phyloP scores from a whole-genome alignment of 35 echinoderm and acorn worm genomes.

The Stichopus chloronotus region DNA sequence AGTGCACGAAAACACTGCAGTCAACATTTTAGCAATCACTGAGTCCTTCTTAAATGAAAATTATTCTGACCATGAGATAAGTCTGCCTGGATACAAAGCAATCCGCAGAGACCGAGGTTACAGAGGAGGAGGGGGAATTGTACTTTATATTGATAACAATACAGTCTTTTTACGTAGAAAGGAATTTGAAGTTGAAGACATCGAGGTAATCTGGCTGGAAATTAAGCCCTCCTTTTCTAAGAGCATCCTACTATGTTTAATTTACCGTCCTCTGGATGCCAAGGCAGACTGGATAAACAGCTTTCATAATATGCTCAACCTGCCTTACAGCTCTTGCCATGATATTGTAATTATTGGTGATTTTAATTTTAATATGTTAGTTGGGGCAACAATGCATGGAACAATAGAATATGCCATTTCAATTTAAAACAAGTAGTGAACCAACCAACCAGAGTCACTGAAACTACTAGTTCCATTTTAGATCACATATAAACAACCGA shows the following conservation, averaged over 20 bases:
- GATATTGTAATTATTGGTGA: neutral
- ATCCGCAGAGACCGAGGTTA: neutral
- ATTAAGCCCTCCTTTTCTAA: slow-evolving; percentile 5
- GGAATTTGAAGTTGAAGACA: slow-evolving; percentile 24
- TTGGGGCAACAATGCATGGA: neutral
- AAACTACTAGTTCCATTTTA: neutral
- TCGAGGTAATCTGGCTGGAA: slow-evolving; percentile 45
- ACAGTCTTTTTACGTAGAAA: slow-evolving; percentile 2
- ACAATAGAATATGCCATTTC: slow-evolving; percentile 1
- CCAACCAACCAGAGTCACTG: slow-evolving; percentile 22
- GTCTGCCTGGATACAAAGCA: neutral
- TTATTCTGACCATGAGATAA: slow-evolving; percentile 9
- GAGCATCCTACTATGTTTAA: neutral
- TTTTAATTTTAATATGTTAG: slow-evolving; percentile 31
- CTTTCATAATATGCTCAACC: slow-evolving; percentile 33
- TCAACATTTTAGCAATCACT: slow-evolving; percentile 39
- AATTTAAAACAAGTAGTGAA: slow-evolving; percentile 24
- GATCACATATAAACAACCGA: too few relatives aligned
- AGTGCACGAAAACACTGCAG: neutral
- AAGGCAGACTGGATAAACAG: slow-evolving; percentile 15
- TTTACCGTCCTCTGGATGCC: slow-evolving; percentile 34
- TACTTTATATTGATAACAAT: neutral
- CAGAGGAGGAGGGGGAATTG: neutral
- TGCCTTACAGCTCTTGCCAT: slow-evolving; percentile 17
- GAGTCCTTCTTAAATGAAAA: slow-evolving; percentile 10